These are phyloP conservation scores for Neelides sp. DNA, from an alignment of 1,140 invertebrate genomes.

Conservation along the genomic window DNA sequence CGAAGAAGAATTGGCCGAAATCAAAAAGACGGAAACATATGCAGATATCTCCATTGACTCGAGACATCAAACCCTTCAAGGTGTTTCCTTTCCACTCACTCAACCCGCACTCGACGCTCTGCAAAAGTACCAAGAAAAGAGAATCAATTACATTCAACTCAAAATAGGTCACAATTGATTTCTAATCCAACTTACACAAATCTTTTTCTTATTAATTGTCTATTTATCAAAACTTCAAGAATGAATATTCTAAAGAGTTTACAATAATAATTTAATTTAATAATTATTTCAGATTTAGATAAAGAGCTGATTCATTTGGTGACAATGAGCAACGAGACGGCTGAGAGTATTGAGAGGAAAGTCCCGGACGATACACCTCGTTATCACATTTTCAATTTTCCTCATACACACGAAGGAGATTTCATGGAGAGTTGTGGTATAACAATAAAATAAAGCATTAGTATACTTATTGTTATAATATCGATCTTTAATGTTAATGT, in stretches of 20 bases:
- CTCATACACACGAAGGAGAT: constrained; percentile 84
- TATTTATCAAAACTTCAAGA: background rate
- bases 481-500: constrained; percentile 2
- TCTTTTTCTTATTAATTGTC: background rate
- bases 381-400: constrained; percentile 84
- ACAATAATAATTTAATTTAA: background rate
- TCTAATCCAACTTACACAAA: background rate
- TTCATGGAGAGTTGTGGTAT: constrained; percentile 68
- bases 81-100: constrained; percentile 83
- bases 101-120: constrained; percentile 64
- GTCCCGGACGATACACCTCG: constrained; percentile 71
- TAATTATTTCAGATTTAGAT: constrained; percentile 48
- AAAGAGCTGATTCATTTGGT: constrained; percentile 65
- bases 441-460: constrained; percentile 33
- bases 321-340: constrained; percentile 46
- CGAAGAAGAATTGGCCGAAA: constrained; percentile 74
- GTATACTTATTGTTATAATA: background rate
- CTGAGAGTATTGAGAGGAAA: constrained; percentile 50
- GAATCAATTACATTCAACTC: constrained; percentile 50
- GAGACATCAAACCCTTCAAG: constrained; percentile 78
- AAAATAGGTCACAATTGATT: constrained; percentile 35
- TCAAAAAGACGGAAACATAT: constrained; percentile 56
- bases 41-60: constrained; percentile 69
- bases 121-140: constrained; percentile 39
- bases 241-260: too few relatives aligned